Evolutionary conservation across 2,797 vertebrate genomes (phyloP).

Genomic region (Nothura maculosa): DNA sequence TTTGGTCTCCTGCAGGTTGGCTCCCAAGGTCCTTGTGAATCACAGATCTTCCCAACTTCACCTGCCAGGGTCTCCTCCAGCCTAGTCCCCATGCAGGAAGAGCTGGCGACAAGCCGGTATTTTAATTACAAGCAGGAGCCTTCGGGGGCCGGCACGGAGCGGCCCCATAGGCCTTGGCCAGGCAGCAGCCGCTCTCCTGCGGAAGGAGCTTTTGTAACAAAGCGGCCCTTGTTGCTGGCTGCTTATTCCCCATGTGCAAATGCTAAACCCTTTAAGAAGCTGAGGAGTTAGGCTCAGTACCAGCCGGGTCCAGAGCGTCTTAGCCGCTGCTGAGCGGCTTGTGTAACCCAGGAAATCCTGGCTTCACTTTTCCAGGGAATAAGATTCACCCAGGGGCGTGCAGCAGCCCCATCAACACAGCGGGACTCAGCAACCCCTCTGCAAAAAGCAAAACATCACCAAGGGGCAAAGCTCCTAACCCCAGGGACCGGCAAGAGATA

Average conservation of each 20-base stretch:
- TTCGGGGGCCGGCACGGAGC: accelerated
- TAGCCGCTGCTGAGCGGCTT: conserved; percentile 17
- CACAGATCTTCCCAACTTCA: not conserved
- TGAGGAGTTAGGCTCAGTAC: not conserved
- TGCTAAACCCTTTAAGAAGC: conserved; percentile 33
- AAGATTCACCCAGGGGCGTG: not conserved
- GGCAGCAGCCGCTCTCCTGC: not conserved
- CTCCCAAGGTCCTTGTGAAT: not conserved
- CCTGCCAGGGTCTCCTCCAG: not conserved
- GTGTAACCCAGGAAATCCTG: conserved; percentile 34
- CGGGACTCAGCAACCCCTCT: accelerated
- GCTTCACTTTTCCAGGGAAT: accelerated
- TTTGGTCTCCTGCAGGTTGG: not conserved
- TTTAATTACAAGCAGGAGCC: not conserved
- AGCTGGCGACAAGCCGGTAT: not conserved
- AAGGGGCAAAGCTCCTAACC: not conserved
- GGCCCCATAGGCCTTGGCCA: accelerated
- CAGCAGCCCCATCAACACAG: not conserved
- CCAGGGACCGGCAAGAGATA: not conserved
- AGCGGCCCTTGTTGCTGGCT: conserved; percentile 26
- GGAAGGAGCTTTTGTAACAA: not conserved
- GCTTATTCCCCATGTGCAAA: conserved; percentile 23
- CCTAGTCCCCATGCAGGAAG: not conserved
- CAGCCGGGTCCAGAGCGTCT: not conserved
- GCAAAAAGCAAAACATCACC: not conserved